A percentile compares a stretch with the other conserved stretches of the same genome.
These are phyloP conservation scores for Hozukius guyotensis DNA, from an alignment of 2,797 vertebrate genomes.

Conservation along the genomic window DNA sequence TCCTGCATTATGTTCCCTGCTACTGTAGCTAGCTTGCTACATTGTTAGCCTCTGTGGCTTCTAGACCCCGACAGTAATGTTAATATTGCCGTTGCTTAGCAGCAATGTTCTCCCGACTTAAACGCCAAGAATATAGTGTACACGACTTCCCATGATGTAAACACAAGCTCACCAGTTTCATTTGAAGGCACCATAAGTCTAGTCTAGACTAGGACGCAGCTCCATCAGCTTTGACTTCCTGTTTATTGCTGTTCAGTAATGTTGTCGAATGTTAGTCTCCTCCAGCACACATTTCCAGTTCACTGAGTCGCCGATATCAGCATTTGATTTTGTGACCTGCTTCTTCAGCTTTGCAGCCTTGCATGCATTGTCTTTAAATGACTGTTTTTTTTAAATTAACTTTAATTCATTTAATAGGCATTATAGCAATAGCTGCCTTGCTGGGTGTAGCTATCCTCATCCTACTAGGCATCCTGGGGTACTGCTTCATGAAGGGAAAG, in stretches of 20 bases:
- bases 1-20: too few species aligned
- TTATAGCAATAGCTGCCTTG: constrained; percentile 78
- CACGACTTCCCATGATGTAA: too few species aligned
- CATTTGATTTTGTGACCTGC: neutral
- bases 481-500: constrained; percentile 86
- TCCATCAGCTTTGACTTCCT: neutral
- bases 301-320: constrained; percentile 20
- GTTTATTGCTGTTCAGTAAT: neutral
- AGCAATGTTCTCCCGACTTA: too few species aligned
- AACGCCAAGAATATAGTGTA: too few species aligned
- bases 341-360: neutral
- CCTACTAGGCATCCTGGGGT: constrained; percentile 84
- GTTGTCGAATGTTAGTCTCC: neutral
- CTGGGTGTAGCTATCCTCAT: constrained; percentile 85
- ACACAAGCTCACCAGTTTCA: too few species aligned
- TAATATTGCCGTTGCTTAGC: too few species aligned
- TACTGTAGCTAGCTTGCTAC: too few species aligned
- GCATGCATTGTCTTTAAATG: neutral
- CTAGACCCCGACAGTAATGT: too few species aligned
- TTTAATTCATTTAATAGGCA: constrained; percentile 45
- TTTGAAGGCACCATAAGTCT: too few species aligned
- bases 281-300: neutral
- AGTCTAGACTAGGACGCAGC: neutral
- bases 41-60: too few species aligned
- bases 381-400: neutral